phyloP scores from a whole-genome alignment of 2,888 invertebrate genomes.

The Tiliacea aurago region DNA sequence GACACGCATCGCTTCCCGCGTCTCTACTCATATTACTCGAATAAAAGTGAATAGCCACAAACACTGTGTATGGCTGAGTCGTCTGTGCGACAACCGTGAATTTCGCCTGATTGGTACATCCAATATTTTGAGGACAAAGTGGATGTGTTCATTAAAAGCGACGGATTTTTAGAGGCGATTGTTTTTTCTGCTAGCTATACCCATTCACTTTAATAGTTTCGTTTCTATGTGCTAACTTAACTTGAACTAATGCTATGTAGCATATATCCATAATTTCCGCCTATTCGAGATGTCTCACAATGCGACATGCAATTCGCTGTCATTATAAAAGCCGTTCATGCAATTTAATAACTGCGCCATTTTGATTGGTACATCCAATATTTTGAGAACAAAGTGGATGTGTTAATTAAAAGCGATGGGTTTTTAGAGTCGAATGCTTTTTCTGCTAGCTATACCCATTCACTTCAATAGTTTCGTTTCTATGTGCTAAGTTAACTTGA shows the following conservation, averaged over 20 bases:
- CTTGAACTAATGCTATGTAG: background rate
- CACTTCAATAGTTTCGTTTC: background rate
- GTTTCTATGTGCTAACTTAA: background rate
- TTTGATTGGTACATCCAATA: conserved; percentile 56
- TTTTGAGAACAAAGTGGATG: conserved; percentile 32
- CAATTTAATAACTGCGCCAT: too few species aligned
- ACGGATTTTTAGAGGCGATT: conserved; percentile 10
- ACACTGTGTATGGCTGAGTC: conserved; percentile 37
- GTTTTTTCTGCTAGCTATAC: background rate
- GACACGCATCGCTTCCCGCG: conserved; percentile 65
- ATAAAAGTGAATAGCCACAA: conserved; percentile 60
- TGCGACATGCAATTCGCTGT: too few species aligned
- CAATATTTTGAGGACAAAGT: conserved; percentile 45
- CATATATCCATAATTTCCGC: too few species aligned
- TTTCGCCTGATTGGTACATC: conserved; percentile 55
- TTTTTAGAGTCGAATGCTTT: conserved; percentile 15
- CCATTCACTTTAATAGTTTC: background rate
- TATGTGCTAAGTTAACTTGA: background rate
- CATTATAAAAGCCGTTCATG: too few species aligned
- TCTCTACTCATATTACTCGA: conserved; percentile 55
- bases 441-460: background rate
- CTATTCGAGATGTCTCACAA: too few species aligned
- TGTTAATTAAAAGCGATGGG: conserved; percentile 37
- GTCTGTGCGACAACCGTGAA: conserved; percentile 57
- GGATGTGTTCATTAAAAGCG: conserved; percentile 38